Conservation (phyloP, 2,888 invertebrate species). For the Linnaemya tessellans region DNA sequence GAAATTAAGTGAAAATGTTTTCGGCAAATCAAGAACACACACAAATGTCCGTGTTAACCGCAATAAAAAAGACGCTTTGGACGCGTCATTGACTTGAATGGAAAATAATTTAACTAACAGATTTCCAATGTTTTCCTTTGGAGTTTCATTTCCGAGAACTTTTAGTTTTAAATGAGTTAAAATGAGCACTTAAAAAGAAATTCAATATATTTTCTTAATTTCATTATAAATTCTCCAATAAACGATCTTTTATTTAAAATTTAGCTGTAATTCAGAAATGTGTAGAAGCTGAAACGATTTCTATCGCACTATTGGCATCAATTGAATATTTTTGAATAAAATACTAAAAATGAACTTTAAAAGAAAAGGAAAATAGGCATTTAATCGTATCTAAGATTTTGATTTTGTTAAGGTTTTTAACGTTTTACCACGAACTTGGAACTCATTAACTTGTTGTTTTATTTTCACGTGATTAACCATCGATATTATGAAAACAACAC, state of each 20-base stretch:
- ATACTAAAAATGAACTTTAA: conserved; percentile 22
- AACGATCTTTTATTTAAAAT: conserved; percentile 61
- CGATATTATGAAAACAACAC: conserved; percentile 61
- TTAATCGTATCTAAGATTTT: conserved; percentile 65
- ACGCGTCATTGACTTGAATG: conserved; percentile 48
- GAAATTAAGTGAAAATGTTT: conserved; percentile 36
- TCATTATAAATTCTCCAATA: conserved; percentile 60
- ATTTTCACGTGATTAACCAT: conserved; percentile 67
- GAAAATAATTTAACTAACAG: conserved; percentile 55
- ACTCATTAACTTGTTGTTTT: conserved; percentile 72
- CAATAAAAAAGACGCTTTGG: conserved; percentile 38
- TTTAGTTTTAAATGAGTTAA: conserved; percentile 14
- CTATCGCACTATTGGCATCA: conserved; percentile 66
- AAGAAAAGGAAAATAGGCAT: conserved; percentile 41
- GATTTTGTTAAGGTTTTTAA: conserved; percentile 47
- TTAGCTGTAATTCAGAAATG: conserved; percentile 58
- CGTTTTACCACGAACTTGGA: conserved; percentile 67
- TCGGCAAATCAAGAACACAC: conserved; percentile 51
- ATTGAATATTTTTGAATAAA: conserved; percentile 52
- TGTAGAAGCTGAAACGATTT: conserved; percentile 62
- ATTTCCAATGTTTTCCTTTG: conserved; percentile 14
- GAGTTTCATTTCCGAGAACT: conserved; percentile 48
- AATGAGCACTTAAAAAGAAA: conserved; percentile 65
- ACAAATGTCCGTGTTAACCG: conserved; percentile 45
- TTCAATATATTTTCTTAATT: conserved; percentile 70